Percentiles rank a stretch among this genome's conserved stretches.
phyloP scores from a whole-genome alignment of 30 jellyfish, hydroid and myxozoan species.

The Turritopsis rubra region DNA sequence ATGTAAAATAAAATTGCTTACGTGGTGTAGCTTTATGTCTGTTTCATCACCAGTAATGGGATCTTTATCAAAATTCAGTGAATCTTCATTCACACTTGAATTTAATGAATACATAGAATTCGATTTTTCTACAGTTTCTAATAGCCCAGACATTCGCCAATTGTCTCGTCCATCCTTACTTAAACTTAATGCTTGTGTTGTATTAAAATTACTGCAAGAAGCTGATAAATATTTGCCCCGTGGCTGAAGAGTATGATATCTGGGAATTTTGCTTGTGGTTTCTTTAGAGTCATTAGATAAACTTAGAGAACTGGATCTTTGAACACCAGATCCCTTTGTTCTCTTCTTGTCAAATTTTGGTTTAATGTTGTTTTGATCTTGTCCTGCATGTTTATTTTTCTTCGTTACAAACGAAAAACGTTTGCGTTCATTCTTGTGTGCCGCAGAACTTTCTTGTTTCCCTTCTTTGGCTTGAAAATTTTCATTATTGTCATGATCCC shows the following conservation, averaged over 20 bases:
- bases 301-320: conserved; percentile 7
- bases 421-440: not conserved
- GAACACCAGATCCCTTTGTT: not conserved
- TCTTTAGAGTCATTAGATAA: not conserved
- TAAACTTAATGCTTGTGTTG: not conserved
- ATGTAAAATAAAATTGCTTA: too few species aligned
- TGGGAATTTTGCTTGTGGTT: conserved; percentile 3
- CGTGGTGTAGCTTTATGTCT: not conserved
- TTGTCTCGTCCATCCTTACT: not conserved
- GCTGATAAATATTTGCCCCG: not conserved
- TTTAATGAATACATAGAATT: not conserved
- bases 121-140: conserved; percentile 5
- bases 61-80: not conserved
- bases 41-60: not conserved
- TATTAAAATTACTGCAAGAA: not conserved
- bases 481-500: not conserved
- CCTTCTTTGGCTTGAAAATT: not conserved
- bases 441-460: not conserved
- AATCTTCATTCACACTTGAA: not conserved
- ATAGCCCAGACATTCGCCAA: conserved; percentile 3
- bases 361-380: not conserved
- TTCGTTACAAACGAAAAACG: not conserved
- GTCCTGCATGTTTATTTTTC: not conserved
- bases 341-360: not conserved
- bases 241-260: conserved; percentile 8